phyloP scores from a whole-genome alignment of 2,797 vertebrate species.

The Corythornis leucogaster region DNA sequence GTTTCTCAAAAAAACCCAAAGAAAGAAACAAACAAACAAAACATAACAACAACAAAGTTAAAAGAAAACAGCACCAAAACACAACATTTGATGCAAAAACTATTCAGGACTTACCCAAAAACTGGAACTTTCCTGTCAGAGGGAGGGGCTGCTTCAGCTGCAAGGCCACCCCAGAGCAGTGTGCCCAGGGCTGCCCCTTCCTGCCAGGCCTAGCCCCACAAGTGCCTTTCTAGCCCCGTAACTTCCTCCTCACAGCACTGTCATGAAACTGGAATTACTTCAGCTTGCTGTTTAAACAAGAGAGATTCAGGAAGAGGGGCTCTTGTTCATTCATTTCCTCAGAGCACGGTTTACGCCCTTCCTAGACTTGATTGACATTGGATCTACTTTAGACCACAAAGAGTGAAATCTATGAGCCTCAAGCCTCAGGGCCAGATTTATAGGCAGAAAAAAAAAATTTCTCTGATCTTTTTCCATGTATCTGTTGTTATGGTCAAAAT shows the following conservation, averaged over 20 bases:
- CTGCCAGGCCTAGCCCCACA: accelerated
- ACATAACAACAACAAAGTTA: no score
- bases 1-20: background rate
- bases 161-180: background rate
- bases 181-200: background rate
- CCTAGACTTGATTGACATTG: conserved; percentile 25
- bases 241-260: background rate
- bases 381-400: conserved; percentile 48
- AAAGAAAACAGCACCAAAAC: no score
- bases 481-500: conserved; percentile 10
- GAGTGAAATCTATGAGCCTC: conserved; percentile 3
- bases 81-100: background rate
- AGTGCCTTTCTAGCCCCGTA: background rate
- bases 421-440: conserved; percentile 58
- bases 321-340: background rate
- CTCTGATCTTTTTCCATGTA: conserved; percentile 56
- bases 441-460: conserved; percentile 32
- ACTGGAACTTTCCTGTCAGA: background rate
- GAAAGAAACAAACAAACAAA: no score
- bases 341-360: background rate
- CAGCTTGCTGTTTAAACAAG: background rate
- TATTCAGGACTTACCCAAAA: background rate
- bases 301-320: background rate
- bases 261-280: background rate
- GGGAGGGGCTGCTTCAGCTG: background rate